These are phyloP conservation scores for Cosmorhoe ocellata DNA, from an alignment of 2,888 invertebrate species.

Conservation along the genomic window DNA sequence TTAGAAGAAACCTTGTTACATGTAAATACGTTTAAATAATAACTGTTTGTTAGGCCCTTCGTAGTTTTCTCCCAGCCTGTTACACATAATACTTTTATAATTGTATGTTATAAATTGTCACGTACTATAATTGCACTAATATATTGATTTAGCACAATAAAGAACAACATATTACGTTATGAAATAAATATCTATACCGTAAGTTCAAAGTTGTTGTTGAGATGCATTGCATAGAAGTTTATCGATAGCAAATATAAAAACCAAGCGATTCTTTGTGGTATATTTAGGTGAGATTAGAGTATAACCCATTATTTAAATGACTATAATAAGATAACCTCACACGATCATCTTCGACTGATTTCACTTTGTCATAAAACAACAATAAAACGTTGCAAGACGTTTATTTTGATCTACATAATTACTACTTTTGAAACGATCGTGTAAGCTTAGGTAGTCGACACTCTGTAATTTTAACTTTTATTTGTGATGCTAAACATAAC, in stretches of 20 bases:
- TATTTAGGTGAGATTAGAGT: background rate
- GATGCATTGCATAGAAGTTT: too few relatives aligned
- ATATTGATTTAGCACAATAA: too few relatives aligned
- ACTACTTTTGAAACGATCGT: conserved; percentile 9
- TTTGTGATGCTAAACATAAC: conserved; percentile 14
- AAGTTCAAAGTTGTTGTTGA: too few relatives aligned
- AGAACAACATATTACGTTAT: too few relatives aligned
- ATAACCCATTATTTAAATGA: background rate
- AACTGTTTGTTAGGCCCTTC: too few relatives aligned
- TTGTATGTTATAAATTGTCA: too few relatives aligned
- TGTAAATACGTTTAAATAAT: background rate
- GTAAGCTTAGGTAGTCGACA: conserved; percentile 3
- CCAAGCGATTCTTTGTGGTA: too few relatives aligned
- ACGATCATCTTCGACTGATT: conserved; percentile 19
- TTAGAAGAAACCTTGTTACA: background rate
- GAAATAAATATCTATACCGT: too few relatives aligned
- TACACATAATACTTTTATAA: too few relatives aligned
- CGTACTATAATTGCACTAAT: too few relatives aligned
- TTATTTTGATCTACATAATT: background rate
- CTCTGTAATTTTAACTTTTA: background rate
- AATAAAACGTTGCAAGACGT: background rate
- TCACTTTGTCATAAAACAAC: conserved; percentile 1
- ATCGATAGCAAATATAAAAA: too few relatives aligned
- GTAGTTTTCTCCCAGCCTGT: too few relatives aligned
- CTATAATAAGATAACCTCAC: background rate